These are phyloP conservation scores for Folsomia manolachei DNA, from an alignment of 2,888 invertebrate genomes.

Conservation along the genomic window DNA sequence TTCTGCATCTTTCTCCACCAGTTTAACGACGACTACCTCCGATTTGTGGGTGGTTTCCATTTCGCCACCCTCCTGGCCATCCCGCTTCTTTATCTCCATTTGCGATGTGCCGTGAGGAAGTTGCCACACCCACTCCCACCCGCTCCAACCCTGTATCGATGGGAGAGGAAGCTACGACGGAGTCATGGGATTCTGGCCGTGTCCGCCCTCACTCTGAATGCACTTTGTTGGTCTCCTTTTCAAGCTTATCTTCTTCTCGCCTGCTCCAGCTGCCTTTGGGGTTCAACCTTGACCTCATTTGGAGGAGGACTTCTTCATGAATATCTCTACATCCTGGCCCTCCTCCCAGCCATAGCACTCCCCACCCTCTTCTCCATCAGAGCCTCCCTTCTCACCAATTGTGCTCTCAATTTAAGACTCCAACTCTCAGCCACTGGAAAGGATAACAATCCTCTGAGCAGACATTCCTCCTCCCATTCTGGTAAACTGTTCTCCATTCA, in stretches of 20 bases:
- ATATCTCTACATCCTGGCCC: conserved; percentile 46
- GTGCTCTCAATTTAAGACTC: conserved; percentile 39
- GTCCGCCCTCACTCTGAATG: conserved; percentile 40
- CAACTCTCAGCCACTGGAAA: conserved; percentile 36
- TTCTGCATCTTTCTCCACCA: conserved; percentile 49
- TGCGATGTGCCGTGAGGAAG: conserved; percentile 35
- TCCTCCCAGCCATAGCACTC: conserved; percentile 43
- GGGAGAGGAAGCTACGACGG: conserved; percentile 45
- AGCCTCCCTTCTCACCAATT: conserved; percentile 42
- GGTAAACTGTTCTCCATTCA: not conserved
- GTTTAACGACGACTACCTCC: conserved; percentile 47
- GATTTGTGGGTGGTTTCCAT: conserved; percentile 45
- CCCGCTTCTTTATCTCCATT: conserved; percentile 44
- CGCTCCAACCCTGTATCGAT: conserved; percentile 36
- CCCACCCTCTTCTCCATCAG: conserved; percentile 48
- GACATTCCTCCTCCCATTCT: not conserved
- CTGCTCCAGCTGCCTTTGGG: conserved; percentile 43
- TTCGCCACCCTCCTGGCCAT: conserved; percentile 38
- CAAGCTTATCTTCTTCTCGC: conserved; percentile 44
- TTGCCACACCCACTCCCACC: conserved; percentile 19
- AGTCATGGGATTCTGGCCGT: conserved; percentile 44
- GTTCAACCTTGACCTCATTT: conserved; percentile 34
- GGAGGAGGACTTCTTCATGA: conserved; percentile 43
- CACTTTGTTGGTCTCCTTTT: conserved; percentile 46
- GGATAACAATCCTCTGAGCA: not conserved